These are phyloP conservation scores for Incurvaria masculella DNA, from an alignment of 2,888 invertebrate species.

Conservation along the genomic window DNA sequence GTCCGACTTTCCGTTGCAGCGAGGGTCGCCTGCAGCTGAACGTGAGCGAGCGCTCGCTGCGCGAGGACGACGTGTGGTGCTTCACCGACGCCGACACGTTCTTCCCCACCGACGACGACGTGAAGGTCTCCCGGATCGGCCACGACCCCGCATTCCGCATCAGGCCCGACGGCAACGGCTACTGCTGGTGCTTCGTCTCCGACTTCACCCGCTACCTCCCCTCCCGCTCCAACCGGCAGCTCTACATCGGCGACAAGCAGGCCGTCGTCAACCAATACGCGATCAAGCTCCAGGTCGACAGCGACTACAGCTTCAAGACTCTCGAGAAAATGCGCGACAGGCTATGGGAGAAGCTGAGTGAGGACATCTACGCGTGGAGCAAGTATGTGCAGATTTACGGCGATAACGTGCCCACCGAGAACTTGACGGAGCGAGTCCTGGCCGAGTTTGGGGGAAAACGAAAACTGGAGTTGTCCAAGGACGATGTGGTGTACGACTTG, in stretches of 20 bases:
- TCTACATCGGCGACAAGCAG: constrained; percentile 31
- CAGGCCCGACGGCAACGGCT: constrained; percentile 31
- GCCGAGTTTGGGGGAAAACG: constrained; percentile 21
- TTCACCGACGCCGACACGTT: constrained; percentile 37
- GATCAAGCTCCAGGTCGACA: constrained; percentile 26
- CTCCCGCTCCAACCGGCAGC: constrained; percentile 31
- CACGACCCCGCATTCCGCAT: constrained; percentile 24
- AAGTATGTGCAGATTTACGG: constrained; percentile 27
- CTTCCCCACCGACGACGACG: constrained; percentile 22
- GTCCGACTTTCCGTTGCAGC: constrained; percentile 26
- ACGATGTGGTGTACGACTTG: constrained; percentile 6
- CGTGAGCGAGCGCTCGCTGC: constrained; percentile 22
- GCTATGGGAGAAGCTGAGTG: constrained; percentile 31
- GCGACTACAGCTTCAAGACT: constrained; percentile 18
- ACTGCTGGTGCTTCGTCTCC: constrained; percentile 42
- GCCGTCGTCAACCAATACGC: constrained; percentile 27
- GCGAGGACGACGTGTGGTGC: constrained; percentile 29
- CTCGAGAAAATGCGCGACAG: constrained; percentile 18
- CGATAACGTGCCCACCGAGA: too few species aligned
- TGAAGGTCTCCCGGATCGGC: constrained; percentile 23
- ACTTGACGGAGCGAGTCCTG: too few species aligned
- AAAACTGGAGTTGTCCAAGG: constrained; percentile 17
- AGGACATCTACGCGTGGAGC: constrained; percentile 33
- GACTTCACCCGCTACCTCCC: constrained; percentile 28
- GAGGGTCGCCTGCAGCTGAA: constrained; percentile 28